Conservation (phyloP, 2,797 vertebrate genomes). For the Spinus olivaceus region DNA sequence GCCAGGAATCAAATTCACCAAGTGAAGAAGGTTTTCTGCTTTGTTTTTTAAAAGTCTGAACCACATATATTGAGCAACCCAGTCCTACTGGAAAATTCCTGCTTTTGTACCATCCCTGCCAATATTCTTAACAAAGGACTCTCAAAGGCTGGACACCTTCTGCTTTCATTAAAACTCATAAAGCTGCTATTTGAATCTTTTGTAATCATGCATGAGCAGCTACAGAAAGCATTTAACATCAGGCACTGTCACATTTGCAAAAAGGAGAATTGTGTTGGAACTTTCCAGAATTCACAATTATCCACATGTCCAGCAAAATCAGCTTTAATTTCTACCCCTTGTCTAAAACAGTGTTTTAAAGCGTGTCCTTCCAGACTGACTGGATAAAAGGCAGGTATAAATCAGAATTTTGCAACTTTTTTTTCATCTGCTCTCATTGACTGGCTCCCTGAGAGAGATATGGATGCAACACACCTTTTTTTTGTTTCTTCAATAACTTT, state of each 20-base stretch:
- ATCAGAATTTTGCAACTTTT: neutral
- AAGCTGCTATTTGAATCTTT: neutral
- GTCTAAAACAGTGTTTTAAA: neutral
- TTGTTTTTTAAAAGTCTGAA: neutral
- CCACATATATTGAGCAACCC: neutral
- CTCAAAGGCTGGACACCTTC: neutral
- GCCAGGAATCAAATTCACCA: slow-evolving; percentile 8
- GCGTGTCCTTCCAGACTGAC: neutral
- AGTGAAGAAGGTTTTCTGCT: neutral
- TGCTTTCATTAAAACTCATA: neutral
- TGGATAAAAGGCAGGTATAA: neutral
- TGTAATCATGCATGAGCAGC: neutral
- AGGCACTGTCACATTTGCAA: neutral
- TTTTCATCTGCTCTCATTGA: neutral
- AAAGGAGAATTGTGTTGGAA: neutral
- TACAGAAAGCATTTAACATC: neutral
- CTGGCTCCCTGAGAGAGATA: neutral
- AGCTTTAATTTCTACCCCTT: neutral
- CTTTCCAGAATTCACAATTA: neutral
- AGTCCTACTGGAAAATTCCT: neutral
- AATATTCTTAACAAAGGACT: neutral
- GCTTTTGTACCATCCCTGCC: neutral
- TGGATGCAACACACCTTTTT: neutral
- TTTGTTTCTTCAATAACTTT: neutral
- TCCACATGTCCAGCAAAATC: neutral